These are phyloP conservation scores for Apamea monoglypha DNA, from an alignment of 2,888 invertebrate genomes.

Conservation along the genomic window DNA sequence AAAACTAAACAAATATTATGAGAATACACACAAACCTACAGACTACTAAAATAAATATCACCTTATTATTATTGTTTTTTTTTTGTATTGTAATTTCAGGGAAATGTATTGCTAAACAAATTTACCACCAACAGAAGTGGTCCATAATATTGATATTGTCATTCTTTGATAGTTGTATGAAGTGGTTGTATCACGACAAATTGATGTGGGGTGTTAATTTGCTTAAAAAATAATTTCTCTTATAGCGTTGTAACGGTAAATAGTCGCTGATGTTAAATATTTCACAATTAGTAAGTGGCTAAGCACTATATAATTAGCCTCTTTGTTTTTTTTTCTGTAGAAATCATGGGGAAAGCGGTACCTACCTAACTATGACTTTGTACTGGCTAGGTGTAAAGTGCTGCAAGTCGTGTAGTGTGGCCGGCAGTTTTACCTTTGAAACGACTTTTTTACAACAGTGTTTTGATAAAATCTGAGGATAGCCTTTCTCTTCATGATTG, in stretches of 20 bases:
- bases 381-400: not conserved
- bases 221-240: not conserved
- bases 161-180: not conserved
- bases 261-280: no score
- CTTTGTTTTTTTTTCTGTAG: not conserved
- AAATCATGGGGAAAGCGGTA: not conserved
- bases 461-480: not conserved
- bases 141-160: not conserved
- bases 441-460: not conserved
- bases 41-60: no score
- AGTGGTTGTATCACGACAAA: not conserved
- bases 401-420: not conserved
- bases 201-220: not conserved
- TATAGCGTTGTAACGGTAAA: no score
- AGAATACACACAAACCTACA: no score
- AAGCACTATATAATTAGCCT: no score
- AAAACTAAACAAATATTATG: no score
- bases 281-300: no score
- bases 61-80: no score
- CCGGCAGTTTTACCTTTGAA: not conserved
- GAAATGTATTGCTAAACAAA: no score
- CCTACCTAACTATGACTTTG: not conserved
- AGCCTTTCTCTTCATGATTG: not conserved
- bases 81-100: not conserved
- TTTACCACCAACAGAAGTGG: not conserved